Percentiles rank a stretch among this genome's conserved stretches.
phyloP scores from a whole-genome alignment of 2,797 vertebrate species.

The Anas georgica region DNA sequence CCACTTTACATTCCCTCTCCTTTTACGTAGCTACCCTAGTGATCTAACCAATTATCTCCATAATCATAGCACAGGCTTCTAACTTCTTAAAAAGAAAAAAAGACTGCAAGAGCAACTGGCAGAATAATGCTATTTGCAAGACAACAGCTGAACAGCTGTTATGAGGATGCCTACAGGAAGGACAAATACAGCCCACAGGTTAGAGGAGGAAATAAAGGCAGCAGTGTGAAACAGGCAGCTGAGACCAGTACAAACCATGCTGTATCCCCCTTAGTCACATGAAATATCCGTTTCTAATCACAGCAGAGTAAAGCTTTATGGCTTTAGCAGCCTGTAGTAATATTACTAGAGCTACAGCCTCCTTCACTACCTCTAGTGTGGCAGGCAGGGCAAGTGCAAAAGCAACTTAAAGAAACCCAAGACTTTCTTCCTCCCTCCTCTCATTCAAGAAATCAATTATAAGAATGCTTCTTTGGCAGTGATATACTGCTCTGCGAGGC shows the following conservation, averaged over 20 bases:
- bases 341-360: background rate
- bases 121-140: background rate
- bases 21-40: background rate
- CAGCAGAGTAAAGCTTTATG: background rate
- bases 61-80: background rate
- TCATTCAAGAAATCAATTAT: background rate
- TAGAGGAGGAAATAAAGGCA: background rate
- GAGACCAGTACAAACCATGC: background rate
- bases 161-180: background rate
- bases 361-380: background rate
- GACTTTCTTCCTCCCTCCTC: background rate
- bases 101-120: background rate
- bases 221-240: background rate
- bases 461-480: background rate
- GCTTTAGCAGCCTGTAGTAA: background rate
- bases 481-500: background rate
- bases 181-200: background rate
- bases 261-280: background rate
- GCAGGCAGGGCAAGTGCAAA: background rate
- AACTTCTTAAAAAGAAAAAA: background rate
- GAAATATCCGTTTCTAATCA: slow-evolving; percentile 25
- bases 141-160: background rate
- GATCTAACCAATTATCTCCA: background rate
- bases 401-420: background rate
- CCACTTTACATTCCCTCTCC: background rate